Evolutionary conservation across 2,113 vertebrate species (phyloP).

Genomic region (Chloropsis hardwickii): DNA sequence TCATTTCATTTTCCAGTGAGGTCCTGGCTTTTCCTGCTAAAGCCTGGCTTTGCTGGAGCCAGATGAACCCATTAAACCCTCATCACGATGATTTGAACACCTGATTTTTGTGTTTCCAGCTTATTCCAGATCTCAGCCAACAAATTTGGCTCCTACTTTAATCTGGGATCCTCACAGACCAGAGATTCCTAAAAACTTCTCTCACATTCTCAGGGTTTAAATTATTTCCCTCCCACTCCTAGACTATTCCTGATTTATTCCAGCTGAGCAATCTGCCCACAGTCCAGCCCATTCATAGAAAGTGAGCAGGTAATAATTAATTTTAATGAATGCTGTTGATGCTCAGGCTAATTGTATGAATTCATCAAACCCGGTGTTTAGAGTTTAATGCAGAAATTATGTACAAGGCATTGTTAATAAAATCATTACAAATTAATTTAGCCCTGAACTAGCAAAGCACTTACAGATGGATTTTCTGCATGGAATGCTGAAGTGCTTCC

Average conservation of each 20-base stretch:
- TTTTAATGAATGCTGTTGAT: not conserved
- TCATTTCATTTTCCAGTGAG: not conserved
- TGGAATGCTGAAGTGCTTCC: not conserved
- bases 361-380: not conserved
- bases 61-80: not conserved
- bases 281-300: not conserved
- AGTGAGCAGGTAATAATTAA: not conserved
- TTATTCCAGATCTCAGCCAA: not conserved
- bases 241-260: not conserved
- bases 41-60: not conserved
- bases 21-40: not conserved
- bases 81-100: not conserved
- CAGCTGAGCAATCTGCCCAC: not conserved
- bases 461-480: not conserved
- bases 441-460: not conserved
- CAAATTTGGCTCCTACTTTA: not conserved
- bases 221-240: not conserved
- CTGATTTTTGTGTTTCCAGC: conserved; percentile 4
- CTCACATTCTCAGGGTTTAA: not conserved
- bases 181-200: not conserved
- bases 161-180: not conserved
- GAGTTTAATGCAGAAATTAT: not conserved
- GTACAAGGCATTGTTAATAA: not conserved
- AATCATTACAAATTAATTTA: not conserved
- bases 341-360: not conserved